Percentiles rank a stretch among this genome's conserved stretches.
These are phyloP conservation scores for Pteronotus mesoamericanus DNA, from an alignment of 2,797 vertebrate species.

Conservation along the genomic window DNA sequence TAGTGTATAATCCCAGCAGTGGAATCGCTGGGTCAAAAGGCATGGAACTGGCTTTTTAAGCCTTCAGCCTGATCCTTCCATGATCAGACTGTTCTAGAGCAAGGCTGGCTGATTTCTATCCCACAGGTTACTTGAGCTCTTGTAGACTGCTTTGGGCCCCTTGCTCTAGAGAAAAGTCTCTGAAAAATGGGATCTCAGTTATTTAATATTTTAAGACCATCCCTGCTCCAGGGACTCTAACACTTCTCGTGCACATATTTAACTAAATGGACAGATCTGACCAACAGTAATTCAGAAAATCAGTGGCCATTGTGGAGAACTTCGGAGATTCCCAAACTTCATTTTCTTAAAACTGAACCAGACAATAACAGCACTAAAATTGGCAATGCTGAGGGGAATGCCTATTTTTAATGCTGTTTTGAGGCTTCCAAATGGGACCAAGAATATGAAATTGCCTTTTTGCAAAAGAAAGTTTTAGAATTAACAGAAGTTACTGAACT, in stretches of 20 bases:
- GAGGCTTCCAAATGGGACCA: not conserved
- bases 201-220: not conserved
- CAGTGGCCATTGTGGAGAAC: not conserved
- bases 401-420: not conserved
- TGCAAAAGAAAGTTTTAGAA: not conserved
- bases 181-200: not conserved
- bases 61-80: not conserved
- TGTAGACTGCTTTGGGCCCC: not conserved
- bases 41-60: not conserved
- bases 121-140: not conserved
- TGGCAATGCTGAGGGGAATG: not conserved
- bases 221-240: not conserved
- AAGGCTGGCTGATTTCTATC: not conserved
- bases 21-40: no score
- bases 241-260: not conserved
- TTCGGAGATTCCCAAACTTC: not conserved
- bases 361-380: not conserved
- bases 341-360: not conserved
- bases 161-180: not conserved
- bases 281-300: not conserved
- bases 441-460: not conserved
- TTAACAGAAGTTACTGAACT: not conserved
- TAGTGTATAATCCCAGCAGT: no score
- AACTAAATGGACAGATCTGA: not conserved
- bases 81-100: not conserved